Conservation (phyloP, 2,888 invertebrate species). For the Osmoderma eremita region DNA sequence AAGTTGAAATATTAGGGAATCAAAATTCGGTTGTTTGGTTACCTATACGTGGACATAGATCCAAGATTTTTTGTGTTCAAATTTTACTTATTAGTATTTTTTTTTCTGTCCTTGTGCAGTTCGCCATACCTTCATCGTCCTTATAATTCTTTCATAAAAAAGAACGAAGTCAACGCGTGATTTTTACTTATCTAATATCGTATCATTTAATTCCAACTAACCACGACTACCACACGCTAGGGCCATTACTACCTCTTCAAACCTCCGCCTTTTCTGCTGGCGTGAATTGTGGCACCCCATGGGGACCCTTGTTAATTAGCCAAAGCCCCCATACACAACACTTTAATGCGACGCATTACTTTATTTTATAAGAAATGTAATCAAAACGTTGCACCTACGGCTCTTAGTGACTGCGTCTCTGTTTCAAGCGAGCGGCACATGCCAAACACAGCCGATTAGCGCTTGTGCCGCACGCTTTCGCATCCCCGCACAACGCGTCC, state of each 20-base stretch:
- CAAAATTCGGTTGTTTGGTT: too few species aligned
- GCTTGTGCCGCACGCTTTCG: constrained; percentile 40
- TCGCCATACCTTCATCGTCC: too few species aligned
- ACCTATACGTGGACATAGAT: too few species aligned
- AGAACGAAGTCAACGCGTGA: background rate
- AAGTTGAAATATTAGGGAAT: too few species aligned
- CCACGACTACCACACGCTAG: background rate
- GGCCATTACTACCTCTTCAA: background rate
- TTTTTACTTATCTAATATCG: background rate
- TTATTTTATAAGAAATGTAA: constrained; percentile 49
- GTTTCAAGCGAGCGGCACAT: constrained; percentile 18
- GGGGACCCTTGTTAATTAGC: constrained; percentile 48
- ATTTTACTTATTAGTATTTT: too few species aligned
- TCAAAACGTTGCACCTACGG: constrained; percentile 49
- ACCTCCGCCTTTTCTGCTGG: constrained; percentile 19
- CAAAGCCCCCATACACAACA: constrained; percentile 46
- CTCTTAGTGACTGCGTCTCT: constrained; percentile 25
- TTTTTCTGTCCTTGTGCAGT: too few species aligned
- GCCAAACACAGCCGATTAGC: background rate
- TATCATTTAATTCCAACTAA: constrained; percentile 18
- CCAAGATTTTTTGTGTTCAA: too few species aligned
- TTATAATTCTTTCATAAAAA: too few species aligned
- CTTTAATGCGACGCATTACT: constrained; percentile 43
- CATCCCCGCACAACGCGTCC: constrained; percentile 34
- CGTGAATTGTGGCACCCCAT: constrained; percentile 49